Base-by-base conservation (phyloP, 92 coral and sea anemone genomes). In the Hydrozoanthus gracilis region DNA sequence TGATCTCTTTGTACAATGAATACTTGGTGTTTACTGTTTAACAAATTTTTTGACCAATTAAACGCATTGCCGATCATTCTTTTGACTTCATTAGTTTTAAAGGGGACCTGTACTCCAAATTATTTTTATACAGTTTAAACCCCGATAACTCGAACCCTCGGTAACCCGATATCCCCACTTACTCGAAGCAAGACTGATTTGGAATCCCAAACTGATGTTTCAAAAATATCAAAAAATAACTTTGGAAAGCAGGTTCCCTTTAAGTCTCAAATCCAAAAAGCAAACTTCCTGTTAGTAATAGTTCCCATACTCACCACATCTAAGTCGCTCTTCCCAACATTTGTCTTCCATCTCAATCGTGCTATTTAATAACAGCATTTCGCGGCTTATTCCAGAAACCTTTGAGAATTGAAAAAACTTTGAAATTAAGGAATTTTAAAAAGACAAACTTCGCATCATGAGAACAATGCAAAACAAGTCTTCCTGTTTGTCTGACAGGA, bases 351-450 rank as follows among this genome's bases (percentile, higher is more conserved):
- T 93, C 90, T 95, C 95, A 11, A 96, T 92, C 1, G 99, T 95
- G 88, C 91, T 96, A 67, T 93, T 94, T 69, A 96, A 79, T 79
- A 96, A 89, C 88, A 95, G 64, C 99, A 96, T 96, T 87, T 96
- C 99, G 20, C 98, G 99, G 87, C 98, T 92, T 74, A 96, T 93
- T 69, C 98, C 93, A 20, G 99, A 96, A 7, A 93, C 95, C 99
- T 44, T 27, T n/a, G 35, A 44, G 66, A 7, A 78, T 45, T 7
- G 48, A 7, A 15, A 7, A 55, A 89, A 84, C 15, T 44, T 65
- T 44, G 39, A 27, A 27, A 27, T 27, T 0, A 27, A 14, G 9
- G 18, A 50, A 7, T 44, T 27, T 27, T 51, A 45, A 1, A 71
- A 77, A 49, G 14, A 1, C 16, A 16, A 7, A 79, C 2, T 3